Evolutionary conservation across 2,113 vertebrate species (phyloP), one percentile per base, ranked within the genome.

Genomic region (Aviceda subcristata): DNA sequence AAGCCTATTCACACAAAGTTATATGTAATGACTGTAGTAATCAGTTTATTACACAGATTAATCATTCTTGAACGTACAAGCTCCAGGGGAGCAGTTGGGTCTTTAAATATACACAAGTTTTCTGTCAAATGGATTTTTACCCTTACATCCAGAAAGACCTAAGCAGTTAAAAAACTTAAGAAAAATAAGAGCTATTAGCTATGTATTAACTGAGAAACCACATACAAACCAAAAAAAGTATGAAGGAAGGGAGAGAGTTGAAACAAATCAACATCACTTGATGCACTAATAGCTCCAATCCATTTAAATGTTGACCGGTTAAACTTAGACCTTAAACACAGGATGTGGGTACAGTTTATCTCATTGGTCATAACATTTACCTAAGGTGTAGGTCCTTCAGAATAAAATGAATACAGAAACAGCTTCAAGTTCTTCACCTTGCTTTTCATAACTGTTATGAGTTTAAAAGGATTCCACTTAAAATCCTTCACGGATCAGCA

Each of bases 31-130:
- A 99, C 98, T 98, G 99, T 98, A 99, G 98, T 99, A 98, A 99
- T 99, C 98, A 98, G 98, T 99, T 99, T 99, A 99, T 99, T 99
- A 99, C 99, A 99, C 99, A 99, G 99, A 99, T 99, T 99, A 99
- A 99, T 99, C 98, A 98, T 98, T 98, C 97, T 98, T 97, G 96
- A 99, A 99, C 99, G 99, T 99, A 99, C 99, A 99, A 99, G 99
- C 99, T 99, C 99, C 99, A 99, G 98, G 97, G 97, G 99, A 99
- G 99, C 99, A 98, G 98, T 95, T 99, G 99, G 99, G 99, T 99
- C 99, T 99, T 99, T 99, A 99, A 99, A 99, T 99, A 99, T 99
- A 99, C 99, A 99, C 99, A 99, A 99, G 98, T 99, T 98, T 97
- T 99, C 98, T 99, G 99, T 99, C 98, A 99, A 98, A 98, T 99